Conservation (phyloP, 2,888 invertebrate species). For the Latrodectus elegans region DNA sequence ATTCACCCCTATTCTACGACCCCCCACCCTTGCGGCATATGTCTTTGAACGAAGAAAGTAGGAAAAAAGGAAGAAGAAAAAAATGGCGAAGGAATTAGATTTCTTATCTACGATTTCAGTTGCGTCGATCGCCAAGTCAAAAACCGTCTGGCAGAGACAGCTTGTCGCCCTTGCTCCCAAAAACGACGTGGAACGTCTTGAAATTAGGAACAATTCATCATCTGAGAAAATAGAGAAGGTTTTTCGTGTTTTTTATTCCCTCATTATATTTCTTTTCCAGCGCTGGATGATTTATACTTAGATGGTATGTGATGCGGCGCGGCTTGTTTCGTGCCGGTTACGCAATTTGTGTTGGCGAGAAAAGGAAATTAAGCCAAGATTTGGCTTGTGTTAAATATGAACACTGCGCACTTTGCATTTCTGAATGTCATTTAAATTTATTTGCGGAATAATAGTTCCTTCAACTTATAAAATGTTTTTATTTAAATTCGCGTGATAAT, state of each 20-base stretch:
- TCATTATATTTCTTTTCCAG: background rate
- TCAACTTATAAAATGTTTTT: no score
- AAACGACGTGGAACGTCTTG: conserved; percentile 30
- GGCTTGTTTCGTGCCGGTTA: conserved; percentile 10
- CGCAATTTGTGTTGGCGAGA: conserved; percentile 26
- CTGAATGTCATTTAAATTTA: no score
- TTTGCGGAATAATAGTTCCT: no score
- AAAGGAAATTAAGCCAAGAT: background rate
- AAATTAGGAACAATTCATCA: conserved; percentile 55
- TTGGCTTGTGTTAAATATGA: background rate
- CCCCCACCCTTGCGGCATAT: background rate
- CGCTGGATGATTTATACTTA: conserved; percentile 22
- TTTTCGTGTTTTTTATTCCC: conserved; percentile 14
- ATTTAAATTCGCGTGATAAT: no score
- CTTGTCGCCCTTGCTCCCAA: conserved; percentile 46
- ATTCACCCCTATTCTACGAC: conserved; percentile 11
- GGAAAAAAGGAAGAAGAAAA: background rate
- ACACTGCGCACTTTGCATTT: no score
- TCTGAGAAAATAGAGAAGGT: background rate
- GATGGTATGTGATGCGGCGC: background rate
- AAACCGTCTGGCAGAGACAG: conserved; percentile 59
- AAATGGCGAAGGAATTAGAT: conserved; percentile 43
- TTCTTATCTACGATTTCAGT: conserved; percentile 44
- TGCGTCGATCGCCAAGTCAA: conserved; percentile 49
- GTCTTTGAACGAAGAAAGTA: conserved; percentile 3